Conservation (phyloP, 2,113 vertebrate species). For the Gasterosteus nipponicus region DNA sequence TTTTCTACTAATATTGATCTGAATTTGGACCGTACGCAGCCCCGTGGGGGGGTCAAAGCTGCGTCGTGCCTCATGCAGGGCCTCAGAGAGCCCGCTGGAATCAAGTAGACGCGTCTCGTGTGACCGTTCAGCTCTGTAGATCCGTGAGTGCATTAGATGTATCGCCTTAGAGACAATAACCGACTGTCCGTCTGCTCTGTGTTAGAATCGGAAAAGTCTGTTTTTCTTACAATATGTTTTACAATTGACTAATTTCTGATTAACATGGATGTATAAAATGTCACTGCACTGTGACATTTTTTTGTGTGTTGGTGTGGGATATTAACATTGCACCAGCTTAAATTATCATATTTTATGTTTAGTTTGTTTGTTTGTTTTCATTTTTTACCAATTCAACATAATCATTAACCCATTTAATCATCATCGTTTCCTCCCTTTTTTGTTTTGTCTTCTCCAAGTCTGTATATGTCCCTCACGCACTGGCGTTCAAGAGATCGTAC, state of each 20-base stretch:
- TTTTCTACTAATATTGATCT: neutral
- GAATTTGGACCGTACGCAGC: neutral
- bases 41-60: neutral
- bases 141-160: conserved; percentile 8
- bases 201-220: neutral
- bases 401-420: conserved; percentile 86
- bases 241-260: conserved; percentile 33
- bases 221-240: neutral
- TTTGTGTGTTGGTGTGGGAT: conserved; percentile 37
- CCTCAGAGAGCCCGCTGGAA: neutral
- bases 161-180: neutral
- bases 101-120: conserved; percentile 1
- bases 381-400: conserved; percentile 61
- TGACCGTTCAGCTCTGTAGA: conserved; percentile 1
- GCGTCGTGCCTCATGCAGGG: conserved; percentile 53
- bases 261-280: conserved; percentile 33
- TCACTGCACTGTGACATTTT: conserved; percentile 27
- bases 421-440: conserved; percentile 77
- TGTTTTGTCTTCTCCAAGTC: conserved; percentile 88
- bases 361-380: conserved; percentile 20
- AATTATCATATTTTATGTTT: conserved; percentile 14
- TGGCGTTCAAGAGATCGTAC: conserved; percentile 97
- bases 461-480: conserved; percentile 95
- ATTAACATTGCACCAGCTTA: conserved; percentile 56
- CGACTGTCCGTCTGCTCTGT: neutral